phyloP scores from a whole-genome alignment of 1,140 invertebrate species.

The Himalopsyche phryganea region DNA sequence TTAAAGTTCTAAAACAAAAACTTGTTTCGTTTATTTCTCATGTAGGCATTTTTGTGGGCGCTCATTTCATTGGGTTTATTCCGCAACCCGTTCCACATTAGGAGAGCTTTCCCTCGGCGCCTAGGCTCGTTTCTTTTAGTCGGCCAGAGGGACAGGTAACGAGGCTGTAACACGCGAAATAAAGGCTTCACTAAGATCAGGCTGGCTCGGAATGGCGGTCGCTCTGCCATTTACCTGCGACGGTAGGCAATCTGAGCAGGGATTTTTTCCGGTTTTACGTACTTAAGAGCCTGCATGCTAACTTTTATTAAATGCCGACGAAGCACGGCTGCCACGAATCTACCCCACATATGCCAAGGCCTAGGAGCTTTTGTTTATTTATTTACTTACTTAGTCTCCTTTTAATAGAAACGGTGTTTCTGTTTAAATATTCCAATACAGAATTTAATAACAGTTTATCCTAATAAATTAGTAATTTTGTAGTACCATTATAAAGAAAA shows the following conservation, averaged over 20 bases:
- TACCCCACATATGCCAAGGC: too few species aligned
- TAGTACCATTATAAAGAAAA: too few species aligned
- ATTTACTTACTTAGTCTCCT: too few species aligned
- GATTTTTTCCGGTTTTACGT: constrained; percentile 26
- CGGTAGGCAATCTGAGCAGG: constrained; percentile 19
- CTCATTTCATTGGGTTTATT: constrained; percentile 14
- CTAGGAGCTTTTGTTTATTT: too few species aligned
- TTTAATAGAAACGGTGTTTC: too few species aligned
- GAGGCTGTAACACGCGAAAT: constrained; percentile 32
- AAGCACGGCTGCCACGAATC: constrained; percentile 7
- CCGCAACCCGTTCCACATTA: constrained; percentile 18
- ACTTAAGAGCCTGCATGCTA: constrained; percentile 29
- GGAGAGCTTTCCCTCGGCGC: constrained; percentile 13
- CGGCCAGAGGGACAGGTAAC: constrained; percentile 25
- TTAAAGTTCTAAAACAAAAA: constrained; percentile 3
- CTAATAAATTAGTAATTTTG: too few species aligned
- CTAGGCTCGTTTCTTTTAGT: constrained; percentile 25
- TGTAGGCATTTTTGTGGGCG: background rate
- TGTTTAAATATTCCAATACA: too few species aligned
- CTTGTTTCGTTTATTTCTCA: constrained; percentile 15
- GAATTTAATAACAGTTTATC: too few species aligned
- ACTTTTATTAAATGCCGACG: constrained; percentile 28
- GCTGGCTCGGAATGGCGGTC: constrained; percentile 10
- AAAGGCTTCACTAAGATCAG: constrained; percentile 21
- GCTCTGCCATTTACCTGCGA: constrained; percentile 9